phyloP scores from a whole-genome alignment of 53 echinoderm and acorn worm species.

The Temnopleurus reevesii region DNA sequence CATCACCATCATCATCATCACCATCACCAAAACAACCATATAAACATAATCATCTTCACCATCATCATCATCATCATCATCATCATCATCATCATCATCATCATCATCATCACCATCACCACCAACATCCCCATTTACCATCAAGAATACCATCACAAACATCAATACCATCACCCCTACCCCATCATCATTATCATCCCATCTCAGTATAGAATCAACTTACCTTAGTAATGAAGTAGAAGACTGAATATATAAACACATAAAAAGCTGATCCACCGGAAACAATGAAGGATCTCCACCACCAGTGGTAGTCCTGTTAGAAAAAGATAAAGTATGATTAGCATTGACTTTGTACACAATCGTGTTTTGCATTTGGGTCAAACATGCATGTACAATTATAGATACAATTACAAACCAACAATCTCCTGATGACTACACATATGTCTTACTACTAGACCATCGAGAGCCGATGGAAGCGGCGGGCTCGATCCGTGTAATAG shows the following conservation, averaged over 20 bases:
- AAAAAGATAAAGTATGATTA: too few species aligned
- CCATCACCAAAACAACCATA: background rate
- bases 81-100: slow-evolving; percentile 25
- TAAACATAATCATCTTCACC: background rate
- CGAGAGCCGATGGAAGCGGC: too few species aligned
- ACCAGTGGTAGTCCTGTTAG: slow-evolving; percentile 97
- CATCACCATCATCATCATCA: background rate
- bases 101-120: slow-evolving; percentile 2
- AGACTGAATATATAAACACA: slow-evolving; percentile 90
- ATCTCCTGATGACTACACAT: too few species aligned
- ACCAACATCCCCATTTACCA: background rate
- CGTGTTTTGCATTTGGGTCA: too few species aligned
- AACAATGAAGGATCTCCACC: slow-evolving; percentile 99
- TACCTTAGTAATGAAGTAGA: slow-evolving; percentile 99
- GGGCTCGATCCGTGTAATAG: too few species aligned
- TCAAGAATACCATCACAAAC: background rate
- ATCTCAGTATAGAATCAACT: background rate
- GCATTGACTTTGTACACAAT: too few species aligned
- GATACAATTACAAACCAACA: too few species aligned
- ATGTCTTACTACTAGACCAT: too few species aligned
- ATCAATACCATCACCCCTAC: background rate
- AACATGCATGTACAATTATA: too few species aligned
- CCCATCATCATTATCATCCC: too few species aligned
- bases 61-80: background rate
- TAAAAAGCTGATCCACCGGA: slow-evolving; percentile 99